A percentile compares a stretch with the other conserved stretches of the same genome.
Conservation (phyloP, 2,113 vertebrate species). For the Ovibos moschatus region DNA sequence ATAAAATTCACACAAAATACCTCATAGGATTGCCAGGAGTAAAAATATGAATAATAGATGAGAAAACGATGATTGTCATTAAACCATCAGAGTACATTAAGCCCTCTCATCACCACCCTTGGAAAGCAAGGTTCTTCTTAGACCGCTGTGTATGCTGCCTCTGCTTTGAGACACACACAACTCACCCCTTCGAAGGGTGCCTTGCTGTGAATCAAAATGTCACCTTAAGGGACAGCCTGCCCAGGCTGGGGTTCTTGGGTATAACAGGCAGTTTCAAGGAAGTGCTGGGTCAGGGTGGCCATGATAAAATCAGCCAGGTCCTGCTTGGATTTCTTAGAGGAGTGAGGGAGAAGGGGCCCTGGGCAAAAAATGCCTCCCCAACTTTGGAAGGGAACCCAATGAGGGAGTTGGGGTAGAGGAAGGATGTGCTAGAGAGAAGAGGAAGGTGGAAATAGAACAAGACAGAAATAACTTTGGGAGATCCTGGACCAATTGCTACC, state of each 20-base stretch:
- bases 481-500: neutral
- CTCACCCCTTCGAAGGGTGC: neutral
- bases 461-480: neutral
- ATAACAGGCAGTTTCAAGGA: neutral
- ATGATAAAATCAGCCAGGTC: neutral
- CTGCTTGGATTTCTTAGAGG: neutral
- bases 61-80: neutral
- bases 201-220: neutral
- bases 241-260: neutral
- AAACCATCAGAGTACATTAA: neutral
- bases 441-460: neutral
- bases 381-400: neutral
- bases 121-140: neutral
- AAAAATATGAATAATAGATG: constrained; percentile 11
- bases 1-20: neutral
- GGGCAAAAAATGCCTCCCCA: neutral
- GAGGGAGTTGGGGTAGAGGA: neutral
- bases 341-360: neutral
- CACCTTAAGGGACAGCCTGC: neutral
- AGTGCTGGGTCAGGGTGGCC: neutral
- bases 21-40: neutral
- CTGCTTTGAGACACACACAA: neutral
- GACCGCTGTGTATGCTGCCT: neutral
- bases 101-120: neutral
- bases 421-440: neutral